Base-by-base conservation (phyloP, 2,113 vertebrate genomes). In the Sigmodon hispidus region DNA sequence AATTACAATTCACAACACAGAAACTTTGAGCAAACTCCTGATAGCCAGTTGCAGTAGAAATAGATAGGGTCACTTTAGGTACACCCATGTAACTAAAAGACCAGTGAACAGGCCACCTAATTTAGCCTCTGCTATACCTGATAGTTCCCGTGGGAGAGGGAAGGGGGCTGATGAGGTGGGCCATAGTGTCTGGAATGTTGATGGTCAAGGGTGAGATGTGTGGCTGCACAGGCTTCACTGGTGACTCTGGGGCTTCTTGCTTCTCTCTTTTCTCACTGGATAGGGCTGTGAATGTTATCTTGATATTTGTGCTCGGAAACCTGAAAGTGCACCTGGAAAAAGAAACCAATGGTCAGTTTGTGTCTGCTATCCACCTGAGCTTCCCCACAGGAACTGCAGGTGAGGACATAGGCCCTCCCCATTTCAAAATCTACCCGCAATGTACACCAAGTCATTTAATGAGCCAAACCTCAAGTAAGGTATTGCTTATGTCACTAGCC, bases 221-320 rank as follows among this genome's bases (percentile, higher is more conserved):
- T 84, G 99, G 99, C 96, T 99, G 99, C 97, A 99, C 99, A 9
- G 99, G 99, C 97, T 99, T 99, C 97, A 99, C 99, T 16, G 99
- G 99, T 75, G 99, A 99, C 98, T 99, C 99, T 0, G 99, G 98
- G 43, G 99, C 98, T 98, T 99, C 99, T 98, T 99, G 99, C 95
- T 99, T 98, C 98, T 99, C 99, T 97, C 99, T 99, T 98, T 99
- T 99, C 96, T 99, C 99, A 76, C 97, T 99, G 98, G 99, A 99
- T 96, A 99, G 98, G 96, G 99, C 99, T 75, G 99, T 99, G 98
- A 99, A 99, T 3, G 99, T 99, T 98, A 99, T 99, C 99, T 99
- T 99, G 98, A 99, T 99, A 98, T 99, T 99, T 96, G 99, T 99
- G 99, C 99, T 99, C 95, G 99, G 99, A 98, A 99, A 99, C 97